Base-by-base conservation (phyloP, 2,113 vertebrate genomes). In the Oxyruncus cristatus region DNA sequence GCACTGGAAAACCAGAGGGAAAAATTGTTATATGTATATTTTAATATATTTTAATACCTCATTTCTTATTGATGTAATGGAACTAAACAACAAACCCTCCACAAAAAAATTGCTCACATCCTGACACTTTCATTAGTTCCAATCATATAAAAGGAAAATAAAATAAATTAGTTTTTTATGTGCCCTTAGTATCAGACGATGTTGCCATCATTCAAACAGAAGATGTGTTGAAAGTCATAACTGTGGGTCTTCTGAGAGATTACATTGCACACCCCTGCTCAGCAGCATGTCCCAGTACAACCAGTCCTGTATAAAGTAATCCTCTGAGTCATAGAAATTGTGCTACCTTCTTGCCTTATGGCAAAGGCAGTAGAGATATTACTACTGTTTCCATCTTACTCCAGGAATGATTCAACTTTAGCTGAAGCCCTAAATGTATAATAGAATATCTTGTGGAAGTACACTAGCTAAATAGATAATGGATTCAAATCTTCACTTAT, bases 91-190 rank as follows among this genome's bases (percentile, higher is more conserved):
- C 27, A 82, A 93, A 79, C 9, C 66, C 12, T 66, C 32, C 46
- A 30, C n/a, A 85, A 76, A 73, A 46, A 85, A 85, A 44, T 41
- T 75, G 8, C 20, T 85, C 32, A 23, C 55, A 37, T 94, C 32
- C 32, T 63, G 72, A 90, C 37, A 65, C 13, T 73, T 94, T 68
- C 37, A 44, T 56, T 90, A 72, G 13, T 19, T 85, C 37, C 5
- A 73, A 33, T 44, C 63, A n/a, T 35, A 76, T 62, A 77, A 88
- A 78, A 84, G 35, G 22, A 93, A 93, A 93, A 80, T 41, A 79
- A 85, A 58, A 75, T 33, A 85, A 11, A 53, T 89, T 24, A 44
- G 27, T 2, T 26, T 92, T 92, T 58, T 72, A 39, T 80, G 28
- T 86, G 67, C 12, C 42, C 49, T 91, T 79, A 70, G 27, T 52